Evolutionary conservation across 2,113 vertebrate species (phyloP).

Genomic region (Balaeniceps rex): DNA sequence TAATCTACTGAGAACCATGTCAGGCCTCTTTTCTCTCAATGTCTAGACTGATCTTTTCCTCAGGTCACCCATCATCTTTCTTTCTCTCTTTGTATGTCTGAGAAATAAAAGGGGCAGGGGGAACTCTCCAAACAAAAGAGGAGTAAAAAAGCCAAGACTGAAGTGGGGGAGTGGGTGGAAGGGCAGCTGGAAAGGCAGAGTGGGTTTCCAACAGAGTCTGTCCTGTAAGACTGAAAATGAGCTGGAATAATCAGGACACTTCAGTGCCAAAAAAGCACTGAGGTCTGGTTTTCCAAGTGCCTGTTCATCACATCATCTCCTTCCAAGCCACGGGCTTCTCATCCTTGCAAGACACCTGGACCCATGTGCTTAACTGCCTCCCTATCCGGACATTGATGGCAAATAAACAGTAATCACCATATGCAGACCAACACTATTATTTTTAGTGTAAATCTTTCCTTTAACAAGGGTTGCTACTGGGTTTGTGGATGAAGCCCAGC

Average conservation of each 20-base stretch:
- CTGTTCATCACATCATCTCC: neutral
- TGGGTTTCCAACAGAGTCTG: neutral
- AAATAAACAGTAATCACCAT: neutral
- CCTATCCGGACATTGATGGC: accelerated
- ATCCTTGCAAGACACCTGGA: neutral
- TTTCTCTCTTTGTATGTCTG: neutral
- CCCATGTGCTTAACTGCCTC: neutral
- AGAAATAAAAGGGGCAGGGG: neutral
- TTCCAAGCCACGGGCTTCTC: neutral
- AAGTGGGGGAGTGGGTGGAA: neutral
- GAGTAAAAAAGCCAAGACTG: neutral
- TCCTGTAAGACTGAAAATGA: neutral
- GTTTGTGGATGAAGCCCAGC: neutral
- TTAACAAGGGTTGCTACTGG: neutral
- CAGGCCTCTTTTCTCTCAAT: slow-evolving; percentile 5
- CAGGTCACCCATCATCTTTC: neutral
- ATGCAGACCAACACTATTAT: neutral
- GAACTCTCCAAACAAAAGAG: neutral
- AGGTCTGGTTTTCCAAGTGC: neutral
- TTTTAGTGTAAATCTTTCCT: neutral
- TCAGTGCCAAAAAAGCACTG: neutral
- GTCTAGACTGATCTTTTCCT: slow-evolving; percentile 11
- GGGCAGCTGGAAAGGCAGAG: neutral
- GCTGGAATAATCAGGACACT: neutral
- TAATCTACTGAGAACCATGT: neutral